Percentiles rank a stretch among this genome's conserved stretches.
Conservation (phyloP, 2,888 invertebrate genomes). For the Thereva unica region DNA sequence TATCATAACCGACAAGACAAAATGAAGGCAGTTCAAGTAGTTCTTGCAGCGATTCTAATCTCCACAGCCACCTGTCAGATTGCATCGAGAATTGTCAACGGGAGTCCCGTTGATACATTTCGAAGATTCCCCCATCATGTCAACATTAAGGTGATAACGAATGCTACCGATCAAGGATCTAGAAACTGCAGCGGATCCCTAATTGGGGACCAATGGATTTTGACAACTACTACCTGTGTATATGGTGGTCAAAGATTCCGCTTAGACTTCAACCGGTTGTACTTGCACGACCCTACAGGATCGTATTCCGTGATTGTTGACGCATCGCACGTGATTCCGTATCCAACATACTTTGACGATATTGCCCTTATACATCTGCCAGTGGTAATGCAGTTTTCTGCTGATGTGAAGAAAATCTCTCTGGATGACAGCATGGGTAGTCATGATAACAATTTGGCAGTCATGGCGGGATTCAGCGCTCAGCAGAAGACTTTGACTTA, state of each 20-base stretch:
- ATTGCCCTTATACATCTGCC: neutral
- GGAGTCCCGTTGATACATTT: neutral
- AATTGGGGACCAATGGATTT: constrained; percentile 22
- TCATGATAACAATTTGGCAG: constrained; percentile 11
- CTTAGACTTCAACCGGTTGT: constrained; percentile 17
- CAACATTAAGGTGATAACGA: constrained; percentile 3
- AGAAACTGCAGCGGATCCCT: constrained; percentile 33
- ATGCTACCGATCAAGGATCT: too few relatives aligned
- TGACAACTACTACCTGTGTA: constrained; percentile 27
- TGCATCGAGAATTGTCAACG: too few relatives aligned
- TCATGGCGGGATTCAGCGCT: constrained; percentile 30
- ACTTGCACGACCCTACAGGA: neutral
- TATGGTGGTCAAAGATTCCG: neutral
- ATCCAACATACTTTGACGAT: constrained; percentile 7
- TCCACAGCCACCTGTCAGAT: too few relatives aligned
- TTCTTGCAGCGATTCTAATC: too few relatives aligned
- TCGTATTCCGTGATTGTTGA: constrained; percentile 24
- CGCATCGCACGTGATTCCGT: neutral
- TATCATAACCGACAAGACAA: too few relatives aligned
- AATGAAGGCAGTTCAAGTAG: too few relatives aligned
- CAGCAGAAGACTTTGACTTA: neutral
- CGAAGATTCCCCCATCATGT: constrained; percentile 35
- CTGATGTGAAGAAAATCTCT: neutral
- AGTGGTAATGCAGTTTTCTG: too few relatives aligned
- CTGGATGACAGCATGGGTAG: neutral